A percentile compares a stretch with the other conserved stretches of the same genome.
Evolutionary conservation across 2,113 vertebrate species (phyloP).

Genomic region (Ptychochromis oligacanthus): DNA sequence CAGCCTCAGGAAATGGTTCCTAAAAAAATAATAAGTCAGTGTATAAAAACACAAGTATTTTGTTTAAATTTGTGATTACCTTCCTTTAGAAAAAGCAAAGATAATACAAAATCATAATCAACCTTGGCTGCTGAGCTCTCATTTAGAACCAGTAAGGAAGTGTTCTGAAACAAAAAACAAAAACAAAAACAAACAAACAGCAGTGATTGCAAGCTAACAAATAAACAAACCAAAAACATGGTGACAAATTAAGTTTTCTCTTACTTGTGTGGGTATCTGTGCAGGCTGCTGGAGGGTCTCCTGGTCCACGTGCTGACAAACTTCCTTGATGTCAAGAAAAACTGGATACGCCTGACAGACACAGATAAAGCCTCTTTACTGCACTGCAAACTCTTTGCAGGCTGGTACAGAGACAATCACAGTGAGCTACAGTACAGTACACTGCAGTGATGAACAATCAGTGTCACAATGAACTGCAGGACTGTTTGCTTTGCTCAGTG

Average conservation of each 20-base stretch:
- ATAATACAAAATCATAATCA: neutral
- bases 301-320: conserved; percentile 39
- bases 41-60: neutral
- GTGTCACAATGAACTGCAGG: accelerated
- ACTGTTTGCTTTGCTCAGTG: neutral
- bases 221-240: neutral
- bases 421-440: neutral
- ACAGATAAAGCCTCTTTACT: conserved; percentile 1
- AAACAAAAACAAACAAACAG: neutral
- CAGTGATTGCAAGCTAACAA: neutral
- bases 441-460: neutral
- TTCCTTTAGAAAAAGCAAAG: neutral
- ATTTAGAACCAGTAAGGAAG: conserved; percentile 39
- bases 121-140: conserved; percentile 45
- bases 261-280: conserved; percentile 44
- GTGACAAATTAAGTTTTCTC: neutral
- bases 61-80: neutral
- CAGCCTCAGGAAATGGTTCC: conserved; percentile 13
- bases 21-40: conserved; percentile 7
- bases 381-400: neutral
- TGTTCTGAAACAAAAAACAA: conserved; percentile 2
- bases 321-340: conserved; percentile 60
- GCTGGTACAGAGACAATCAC: neutral
- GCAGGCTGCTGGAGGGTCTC: conserved; percentile 14
- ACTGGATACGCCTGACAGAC: conserved; percentile 69